Percentiles rank a stretch among this genome's conserved stretches.
phyloP scores from a whole-genome alignment of 2,797 vertebrate genomes.

The Chrysocyon brachyurus region DNA sequence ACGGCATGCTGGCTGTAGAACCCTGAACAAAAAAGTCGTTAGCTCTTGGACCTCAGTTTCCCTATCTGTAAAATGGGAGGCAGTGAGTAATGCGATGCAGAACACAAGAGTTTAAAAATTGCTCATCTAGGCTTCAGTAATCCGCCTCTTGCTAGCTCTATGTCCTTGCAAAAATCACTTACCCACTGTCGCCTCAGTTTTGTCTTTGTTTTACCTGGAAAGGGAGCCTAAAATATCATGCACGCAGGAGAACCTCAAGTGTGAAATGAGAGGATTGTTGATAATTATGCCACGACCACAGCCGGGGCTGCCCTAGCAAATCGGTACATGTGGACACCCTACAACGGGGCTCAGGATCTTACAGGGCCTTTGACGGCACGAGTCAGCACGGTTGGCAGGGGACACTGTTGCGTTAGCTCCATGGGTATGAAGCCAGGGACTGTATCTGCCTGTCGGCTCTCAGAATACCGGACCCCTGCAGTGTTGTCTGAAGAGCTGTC shows the following conservation, averaged over 20 bases:
- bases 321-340: rapidly evolving
- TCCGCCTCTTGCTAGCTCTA: neutral
- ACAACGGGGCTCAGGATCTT: too few relatives aligned
- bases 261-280: neutral
- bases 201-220: neutral
- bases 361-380: neutral
- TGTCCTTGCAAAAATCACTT: neutral
- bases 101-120: neutral
- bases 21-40: neutral
- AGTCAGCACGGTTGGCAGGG: neutral
- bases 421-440: rapidly evolving
- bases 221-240: neutral
- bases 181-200: neutral
- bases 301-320: neutral
- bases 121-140: neutral
- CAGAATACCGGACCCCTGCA: neutral
- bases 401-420: rapidly evolving
- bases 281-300: neutral
- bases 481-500: too few relatives aligned
- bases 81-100: neutral
- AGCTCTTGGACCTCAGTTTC: neutral
- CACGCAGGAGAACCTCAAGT: neutral
- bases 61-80: neutral
- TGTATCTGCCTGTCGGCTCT: rapidly evolving
- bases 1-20: neutral